Percentiles rank a stretch among this genome's conserved stretches.
Evolutionary conservation across 2,888 invertebrate species (phyloP).

Genomic region (Leptopilina myrica): DNA sequence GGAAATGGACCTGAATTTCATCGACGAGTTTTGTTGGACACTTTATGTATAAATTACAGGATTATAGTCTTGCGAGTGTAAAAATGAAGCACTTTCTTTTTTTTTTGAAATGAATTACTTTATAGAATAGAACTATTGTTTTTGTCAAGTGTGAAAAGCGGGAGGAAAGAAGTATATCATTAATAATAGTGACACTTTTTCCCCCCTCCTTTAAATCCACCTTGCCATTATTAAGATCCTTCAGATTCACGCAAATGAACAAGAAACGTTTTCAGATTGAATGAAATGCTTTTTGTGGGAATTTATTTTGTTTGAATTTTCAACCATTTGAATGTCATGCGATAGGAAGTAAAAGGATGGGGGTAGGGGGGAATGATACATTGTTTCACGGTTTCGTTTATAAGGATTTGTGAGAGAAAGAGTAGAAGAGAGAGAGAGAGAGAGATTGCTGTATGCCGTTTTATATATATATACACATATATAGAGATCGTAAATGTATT

Average conservation of each 20-base stretch:
- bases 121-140: too few species aligned
- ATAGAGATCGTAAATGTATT: slow-evolving; percentile 42
- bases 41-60: too few species aligned
- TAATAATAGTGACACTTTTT: slow-evolving; percentile 4
- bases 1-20: too few species aligned
- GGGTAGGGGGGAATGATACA: slow-evolving; percentile 20
- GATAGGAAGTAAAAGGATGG: too few species aligned
- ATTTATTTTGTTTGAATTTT: slow-evolving; percentile 6
- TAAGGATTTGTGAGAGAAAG: slow-evolving; percentile 8
- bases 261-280: slow-evolving; percentile 3
- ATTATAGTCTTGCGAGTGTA: too few species aligned
- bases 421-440: not conserved
- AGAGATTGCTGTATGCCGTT: not conserved
- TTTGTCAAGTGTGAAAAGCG: too few species aligned
- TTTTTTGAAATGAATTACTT: not conserved
- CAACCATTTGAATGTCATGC: slow-evolving; percentile 21
- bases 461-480: not conserved
- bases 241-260: slow-evolving; percentile 14
- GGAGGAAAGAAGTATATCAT: not conserved
- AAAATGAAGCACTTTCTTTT: not conserved
- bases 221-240: not conserved
- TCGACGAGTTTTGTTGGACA: too few species aligned
- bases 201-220: not conserved
- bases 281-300: slow-evolving; percentile 3
- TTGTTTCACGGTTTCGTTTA: slow-evolving; percentile 45